Evolutionary conservation across 2,797 vertebrate genomes (phyloP), one percentile per base, ranked within the genome.

Genomic region (Fratercula arctica): DNA sequence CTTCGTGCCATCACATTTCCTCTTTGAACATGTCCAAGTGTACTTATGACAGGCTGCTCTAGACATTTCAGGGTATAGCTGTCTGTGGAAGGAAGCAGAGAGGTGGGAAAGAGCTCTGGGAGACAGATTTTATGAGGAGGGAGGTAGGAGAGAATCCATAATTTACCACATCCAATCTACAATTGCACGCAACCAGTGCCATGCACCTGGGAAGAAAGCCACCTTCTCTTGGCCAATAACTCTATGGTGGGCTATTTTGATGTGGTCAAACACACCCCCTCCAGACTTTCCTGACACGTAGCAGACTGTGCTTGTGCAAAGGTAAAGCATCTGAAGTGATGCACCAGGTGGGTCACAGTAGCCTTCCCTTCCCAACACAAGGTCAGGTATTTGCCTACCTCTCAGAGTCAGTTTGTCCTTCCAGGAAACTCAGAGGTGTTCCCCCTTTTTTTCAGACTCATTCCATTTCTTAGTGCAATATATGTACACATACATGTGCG

Each of bases 1-100:
- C 60, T 57, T 39, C 0, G 0, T 67, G 63, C 67, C 48, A 56
- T 64, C 54, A 29, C n/a, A 5, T 64, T 72, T 72, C 6, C 35
- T 76, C 68, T 59, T 63, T 60, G 68, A 20, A 56, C 20, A 4
- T 1, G 23, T 41, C 50, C n/a, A 54, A 25, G 39, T 31, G 46
- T 39, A 6, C 37, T 35, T n/a, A 6, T 0, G 11, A 35, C 61
- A 59, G 35, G 33, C 26, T 70, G 17, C 19, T 45, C 23, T 57
- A 23, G 45, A 6, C 19, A 4, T 56, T 45, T 77, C 57, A 72
- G 33, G 61, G n/a, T 31, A 63, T 35, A 41, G 13, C 18, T 69
- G n/a, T 16, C 75, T 57, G 57, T 54, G 48, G 48, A 73, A 78
- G 53, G 33, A 73, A 46, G 48, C 16, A 69, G 31, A 70, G 12